Percentiles rank a stretch among this genome's conserved stretches.
Evolutionary conservation across 2,888 invertebrate genomes (phyloP).

Genomic region (Pyrrhia umbra): DNA sequence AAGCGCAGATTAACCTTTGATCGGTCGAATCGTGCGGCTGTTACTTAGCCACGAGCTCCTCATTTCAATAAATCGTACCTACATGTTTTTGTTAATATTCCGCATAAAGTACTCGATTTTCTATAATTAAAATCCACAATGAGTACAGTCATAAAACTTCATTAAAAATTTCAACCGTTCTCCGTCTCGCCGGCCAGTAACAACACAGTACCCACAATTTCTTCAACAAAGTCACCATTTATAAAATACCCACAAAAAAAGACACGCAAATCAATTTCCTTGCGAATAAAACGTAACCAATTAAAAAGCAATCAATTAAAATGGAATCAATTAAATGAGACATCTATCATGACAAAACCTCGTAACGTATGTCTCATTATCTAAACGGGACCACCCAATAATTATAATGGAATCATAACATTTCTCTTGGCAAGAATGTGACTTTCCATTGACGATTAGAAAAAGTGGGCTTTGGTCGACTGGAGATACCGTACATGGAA

Average conservation of each 20-base stretch:
- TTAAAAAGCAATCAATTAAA: slow-evolving; percentile 65
- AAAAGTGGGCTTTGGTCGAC: slow-evolving; percentile 29
- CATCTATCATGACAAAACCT: slow-evolving; percentile 66
- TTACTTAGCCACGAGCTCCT: too few relatives aligned
- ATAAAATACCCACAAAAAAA: slow-evolving; percentile 33
- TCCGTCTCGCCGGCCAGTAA: not conserved
- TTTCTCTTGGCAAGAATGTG: slow-evolving; percentile 66
- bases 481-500: slow-evolving; percentile 55
- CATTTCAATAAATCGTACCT: too few relatives aligned
- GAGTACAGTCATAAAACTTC: too few relatives aligned
- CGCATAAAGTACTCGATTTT: too few relatives aligned
- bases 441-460: slow-evolving; percentile 71
- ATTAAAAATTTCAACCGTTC: not conserved
- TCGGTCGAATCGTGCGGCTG: too few relatives aligned
- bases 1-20: too few relatives aligned
- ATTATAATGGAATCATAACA: slow-evolving; percentile 68
- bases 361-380: slow-evolving; percentile 69
- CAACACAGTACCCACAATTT: not conserved
- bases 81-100: too few relatives aligned
- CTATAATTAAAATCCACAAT: not conserved
- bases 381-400: slow-evolving; percentile 68
- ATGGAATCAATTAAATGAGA: slow-evolving; percentile 65
- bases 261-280: slow-evolving; percentile 57
- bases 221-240: not conserved
- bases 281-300: slow-evolving; percentile 59